Evolutionary conservation across 2,888 invertebrate genomes (phyloP).

Genomic region (Trichopria drosophilae): DNA sequence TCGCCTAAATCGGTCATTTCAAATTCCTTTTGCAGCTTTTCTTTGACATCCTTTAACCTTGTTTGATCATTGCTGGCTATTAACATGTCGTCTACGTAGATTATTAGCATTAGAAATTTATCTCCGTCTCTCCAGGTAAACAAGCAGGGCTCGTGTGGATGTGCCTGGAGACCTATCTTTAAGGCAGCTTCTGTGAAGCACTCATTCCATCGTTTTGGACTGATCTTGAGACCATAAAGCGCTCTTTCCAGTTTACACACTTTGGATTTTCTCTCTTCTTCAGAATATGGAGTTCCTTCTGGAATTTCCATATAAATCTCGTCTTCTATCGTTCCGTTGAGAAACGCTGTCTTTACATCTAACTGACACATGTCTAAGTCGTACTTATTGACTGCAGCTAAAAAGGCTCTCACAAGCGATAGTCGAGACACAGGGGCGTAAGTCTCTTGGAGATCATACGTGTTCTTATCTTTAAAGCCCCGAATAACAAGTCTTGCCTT

Average conservation of each 20-base stretch:
- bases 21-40: not conserved
- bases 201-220: slow-evolving; percentile 28
- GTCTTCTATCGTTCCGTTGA: slow-evolving; percentile 30
- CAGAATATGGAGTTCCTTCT: slow-evolving; percentile 3
- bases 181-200: slow-evolving; percentile 24
- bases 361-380: too few relatives aligned
- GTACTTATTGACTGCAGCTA: slow-evolving; percentile 17
- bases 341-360: slow-evolving; percentile 36
- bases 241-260: slow-evolving; percentile 28
- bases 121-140: not conserved
- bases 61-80: not conserved
- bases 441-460: slow-evolving; percentile 11
- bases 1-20: not conserved
- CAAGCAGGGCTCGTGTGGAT: slow-evolving; percentile 8
- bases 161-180: slow-evolving; percentile 25
- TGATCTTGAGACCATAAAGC: slow-evolving; percentile 26
- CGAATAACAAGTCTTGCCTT: slow-evolving; percentile 23
- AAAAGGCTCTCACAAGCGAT: slow-evolving; percentile 15
- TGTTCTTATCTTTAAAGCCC: slow-evolving; percentile 19
- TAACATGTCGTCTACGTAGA: slow-evolving; percentile 1
- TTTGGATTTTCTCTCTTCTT: too few relatives aligned
- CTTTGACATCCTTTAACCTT: not conserved
- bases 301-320: too few relatives aligned
- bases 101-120: not conserved
- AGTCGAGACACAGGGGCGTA: too few relatives aligned